Conservation (phyloP, 1,140 invertebrate genomes). For the Ceratina japonica region DNA sequence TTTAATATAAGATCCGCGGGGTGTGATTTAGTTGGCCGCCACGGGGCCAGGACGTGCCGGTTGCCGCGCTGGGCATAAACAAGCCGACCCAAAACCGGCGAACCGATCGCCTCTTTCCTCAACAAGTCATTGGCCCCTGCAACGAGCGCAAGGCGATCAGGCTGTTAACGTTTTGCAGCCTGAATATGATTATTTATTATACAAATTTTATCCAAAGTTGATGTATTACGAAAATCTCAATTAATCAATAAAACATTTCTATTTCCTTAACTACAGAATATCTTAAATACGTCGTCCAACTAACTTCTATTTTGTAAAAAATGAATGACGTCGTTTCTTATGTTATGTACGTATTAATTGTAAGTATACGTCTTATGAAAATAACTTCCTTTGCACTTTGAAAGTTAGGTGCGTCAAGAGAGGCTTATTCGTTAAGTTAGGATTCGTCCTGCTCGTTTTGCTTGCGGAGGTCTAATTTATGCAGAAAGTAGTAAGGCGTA, state of each 20-base stretch:
- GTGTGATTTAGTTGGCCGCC: slow-evolving; percentile 76
- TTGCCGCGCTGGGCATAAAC: slow-evolving; percentile 68
- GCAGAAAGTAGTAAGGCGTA: slow-evolving; percentile 22
- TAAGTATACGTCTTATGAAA: not conserved
- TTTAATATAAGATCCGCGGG: slow-evolving; percentile 79
- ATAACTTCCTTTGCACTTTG: not conserved
- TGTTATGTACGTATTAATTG: too few species aligned
- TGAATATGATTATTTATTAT: not conserved
- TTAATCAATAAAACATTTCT: too few species aligned
- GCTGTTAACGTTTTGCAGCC: not conserved
- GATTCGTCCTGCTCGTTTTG: not conserved
- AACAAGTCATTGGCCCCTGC: not conserved
- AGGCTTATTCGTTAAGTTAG: not conserved
- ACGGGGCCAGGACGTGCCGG: slow-evolving; percentile 56
- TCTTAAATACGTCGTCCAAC: too few species aligned
- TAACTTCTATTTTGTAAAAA: too few species aligned
- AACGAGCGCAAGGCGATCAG: slow-evolving; percentile 8
- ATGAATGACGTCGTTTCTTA: too few species aligned
- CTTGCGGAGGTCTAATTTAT: slow-evolving; percentile 14
- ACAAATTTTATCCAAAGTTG: not conserved
- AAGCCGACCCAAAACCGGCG: slow-evolving; percentile 59
- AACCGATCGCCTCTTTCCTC: slow-evolving; percentile 13
- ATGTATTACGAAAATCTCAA: too few species aligned
- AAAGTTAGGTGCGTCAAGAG: not conserved
- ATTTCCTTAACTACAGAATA: too few species aligned